Conservation (phyloP, 1,140 invertebrate genomes). For the Orussus abietinus region DNA sequence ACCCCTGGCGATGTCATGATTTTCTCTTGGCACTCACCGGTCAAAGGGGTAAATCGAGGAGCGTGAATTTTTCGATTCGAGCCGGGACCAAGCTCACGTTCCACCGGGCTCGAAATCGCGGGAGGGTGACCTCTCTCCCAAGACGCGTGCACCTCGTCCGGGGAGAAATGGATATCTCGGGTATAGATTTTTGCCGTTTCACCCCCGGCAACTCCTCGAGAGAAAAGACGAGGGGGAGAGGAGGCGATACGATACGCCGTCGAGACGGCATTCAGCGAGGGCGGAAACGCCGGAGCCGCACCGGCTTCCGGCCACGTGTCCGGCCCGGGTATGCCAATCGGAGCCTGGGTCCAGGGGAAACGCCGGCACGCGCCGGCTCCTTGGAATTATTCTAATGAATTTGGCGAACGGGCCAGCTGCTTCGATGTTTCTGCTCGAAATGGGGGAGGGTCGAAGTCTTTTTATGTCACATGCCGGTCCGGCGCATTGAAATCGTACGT, state of each 20-base stretch:
- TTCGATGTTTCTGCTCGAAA: background rate
- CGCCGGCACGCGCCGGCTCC: constrained; percentile 10
- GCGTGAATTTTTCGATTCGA: no score
- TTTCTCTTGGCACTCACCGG: no score
- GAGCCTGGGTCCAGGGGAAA: no score
- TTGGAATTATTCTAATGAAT: constrained; percentile 8
- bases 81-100: no score
- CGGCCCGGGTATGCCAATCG: background rate
- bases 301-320: constrained; percentile 18
- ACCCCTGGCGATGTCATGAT: no score
- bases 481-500: constrained; percentile 10
- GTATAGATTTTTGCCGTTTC: no score
- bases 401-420: constrained; percentile 16
- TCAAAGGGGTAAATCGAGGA: no score
- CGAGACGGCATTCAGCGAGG: no score
- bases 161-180: no score
- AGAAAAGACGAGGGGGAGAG: constrained; percentile 18
- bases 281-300: constrained; percentile 11
- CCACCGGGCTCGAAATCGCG: no score
- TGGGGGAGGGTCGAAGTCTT: constrained; percentile 4
- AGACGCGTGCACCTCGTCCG: no score
- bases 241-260: constrained; percentile 29
- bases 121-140: no score
- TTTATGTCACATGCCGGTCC: constrained; percentile 8
- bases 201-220: constrained; percentile 20